Evolutionary conservation across 2,888 invertebrate species (phyloP).

Genomic region (Autographa pulchrina): DNA sequence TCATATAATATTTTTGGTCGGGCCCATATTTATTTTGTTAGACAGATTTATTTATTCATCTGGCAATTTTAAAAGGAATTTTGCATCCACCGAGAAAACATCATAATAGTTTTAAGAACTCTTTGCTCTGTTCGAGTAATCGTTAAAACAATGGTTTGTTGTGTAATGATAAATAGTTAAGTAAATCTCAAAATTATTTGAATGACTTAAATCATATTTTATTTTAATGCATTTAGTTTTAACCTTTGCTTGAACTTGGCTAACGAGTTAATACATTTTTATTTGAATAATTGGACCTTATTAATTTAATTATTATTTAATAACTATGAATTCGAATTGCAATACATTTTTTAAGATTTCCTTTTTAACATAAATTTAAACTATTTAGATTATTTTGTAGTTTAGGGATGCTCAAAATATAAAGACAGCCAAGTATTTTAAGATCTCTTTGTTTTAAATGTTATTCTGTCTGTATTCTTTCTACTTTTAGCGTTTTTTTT

Average conservation of each 20-base stretch:
- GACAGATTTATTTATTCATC: constrained; percentile 33
- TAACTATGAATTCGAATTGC: constrained; percentile 67
- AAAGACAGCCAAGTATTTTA: constrained; percentile 72
- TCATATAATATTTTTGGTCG: constrained; percentile 50
- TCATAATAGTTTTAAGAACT: constrained; percentile 56
- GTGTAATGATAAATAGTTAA: neutral
- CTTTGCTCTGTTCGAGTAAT: constrained; percentile 60
- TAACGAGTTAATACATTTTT: constrained; percentile 36
- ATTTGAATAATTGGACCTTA: constrained; percentile 54
- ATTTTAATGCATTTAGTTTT: neutral
- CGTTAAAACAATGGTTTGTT: constrained; percentile 7
- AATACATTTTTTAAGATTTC: constrained; percentile 66
- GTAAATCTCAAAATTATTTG: neutral
- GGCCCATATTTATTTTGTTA: constrained; percentile 50
- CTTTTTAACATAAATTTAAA: constrained; percentile 60
- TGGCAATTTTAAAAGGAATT: constrained; percentile 49
- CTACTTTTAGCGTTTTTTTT: constrained; percentile 50
- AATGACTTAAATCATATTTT: neutral
- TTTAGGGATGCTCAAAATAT: constrained; percentile 79
- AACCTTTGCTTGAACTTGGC: constrained; percentile 62
- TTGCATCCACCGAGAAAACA: constrained; percentile 64
- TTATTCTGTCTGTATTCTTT: constrained; percentile 47
- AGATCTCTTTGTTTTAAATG: constrained; percentile 65
- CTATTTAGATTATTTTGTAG: constrained; percentile 62
- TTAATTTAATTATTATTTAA: constrained; percentile 61